phyloP scores from a whole-genome alignment of 2,113 vertebrate genomes.

The Peromyscus polionotus region DNA sequence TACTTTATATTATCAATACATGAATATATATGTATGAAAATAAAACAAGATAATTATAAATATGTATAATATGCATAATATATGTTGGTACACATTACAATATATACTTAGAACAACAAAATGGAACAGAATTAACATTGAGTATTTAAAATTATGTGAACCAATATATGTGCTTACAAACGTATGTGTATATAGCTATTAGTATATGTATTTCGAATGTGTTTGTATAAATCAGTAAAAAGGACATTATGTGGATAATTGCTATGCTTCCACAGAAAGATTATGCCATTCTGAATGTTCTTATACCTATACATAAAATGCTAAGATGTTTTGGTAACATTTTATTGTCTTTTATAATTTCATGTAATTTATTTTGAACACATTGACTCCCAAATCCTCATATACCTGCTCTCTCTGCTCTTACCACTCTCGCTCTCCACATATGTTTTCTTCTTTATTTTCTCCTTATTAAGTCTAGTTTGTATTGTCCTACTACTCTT shows the following conservation, averaged over 20 bases:
- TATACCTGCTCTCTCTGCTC: background rate
- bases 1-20: background rate
- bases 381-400: background rate
- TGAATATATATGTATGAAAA: background rate
- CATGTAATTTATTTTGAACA: background rate
- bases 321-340: background rate
- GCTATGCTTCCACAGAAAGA: background rate
- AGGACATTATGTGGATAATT: background rate
- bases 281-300: background rate
- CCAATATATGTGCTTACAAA: background rate
- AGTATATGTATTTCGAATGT: background rate
- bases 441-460: background rate
- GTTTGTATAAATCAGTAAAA: background rate
- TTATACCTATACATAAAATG: background rate
- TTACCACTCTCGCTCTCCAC: background rate
- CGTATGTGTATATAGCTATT: background rate
- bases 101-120: background rate
- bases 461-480: background rate
- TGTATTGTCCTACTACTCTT: background rate
- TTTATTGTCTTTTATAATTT: background rate
- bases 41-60: background rate
- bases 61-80: background rate
- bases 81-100: background rate
- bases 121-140: background rate
- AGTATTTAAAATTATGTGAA: background rate